phyloP scores from a whole-genome alignment of 2,797 vertebrate genomes.

The Eidolon dupreanum region DNA sequence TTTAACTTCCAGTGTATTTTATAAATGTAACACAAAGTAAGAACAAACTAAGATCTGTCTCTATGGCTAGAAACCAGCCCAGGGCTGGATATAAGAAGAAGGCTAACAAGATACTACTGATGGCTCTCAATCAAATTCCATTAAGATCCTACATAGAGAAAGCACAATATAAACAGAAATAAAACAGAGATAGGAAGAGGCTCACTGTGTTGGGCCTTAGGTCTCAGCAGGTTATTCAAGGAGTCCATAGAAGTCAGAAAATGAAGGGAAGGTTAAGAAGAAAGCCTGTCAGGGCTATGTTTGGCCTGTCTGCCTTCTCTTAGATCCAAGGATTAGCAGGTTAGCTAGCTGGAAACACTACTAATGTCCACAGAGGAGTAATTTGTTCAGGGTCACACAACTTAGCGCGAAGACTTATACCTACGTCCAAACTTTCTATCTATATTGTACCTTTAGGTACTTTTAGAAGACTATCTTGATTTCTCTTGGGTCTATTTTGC shows the following conservation, averaged over 20 bases:
- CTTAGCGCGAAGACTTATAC: background rate
- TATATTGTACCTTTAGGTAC: background rate
- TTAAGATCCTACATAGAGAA: background rate
- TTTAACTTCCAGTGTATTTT: conserved; percentile 17
- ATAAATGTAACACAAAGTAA: conserved; percentile 28
- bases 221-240: background rate
- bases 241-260: background rate
- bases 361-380: background rate
- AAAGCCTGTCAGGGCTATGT: background rate
- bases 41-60: background rate
- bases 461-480: background rate
- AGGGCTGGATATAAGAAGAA: background rate
- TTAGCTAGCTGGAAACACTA: background rate
- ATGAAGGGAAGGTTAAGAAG: background rate
- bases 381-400: background rate
- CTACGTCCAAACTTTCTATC: background rate
- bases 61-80: background rate
- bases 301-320: background rate
- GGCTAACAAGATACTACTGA: background rate
- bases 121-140: background rate
- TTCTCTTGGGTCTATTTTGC: background rate
- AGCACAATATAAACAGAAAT: background rate
- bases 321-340: background rate
- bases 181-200: background rate
- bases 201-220: background rate